Evolutionary conservation across 53 echinoderm and acorn worm genomes (phyloP).

Genomic region (Luidia sarsii): DNA sequence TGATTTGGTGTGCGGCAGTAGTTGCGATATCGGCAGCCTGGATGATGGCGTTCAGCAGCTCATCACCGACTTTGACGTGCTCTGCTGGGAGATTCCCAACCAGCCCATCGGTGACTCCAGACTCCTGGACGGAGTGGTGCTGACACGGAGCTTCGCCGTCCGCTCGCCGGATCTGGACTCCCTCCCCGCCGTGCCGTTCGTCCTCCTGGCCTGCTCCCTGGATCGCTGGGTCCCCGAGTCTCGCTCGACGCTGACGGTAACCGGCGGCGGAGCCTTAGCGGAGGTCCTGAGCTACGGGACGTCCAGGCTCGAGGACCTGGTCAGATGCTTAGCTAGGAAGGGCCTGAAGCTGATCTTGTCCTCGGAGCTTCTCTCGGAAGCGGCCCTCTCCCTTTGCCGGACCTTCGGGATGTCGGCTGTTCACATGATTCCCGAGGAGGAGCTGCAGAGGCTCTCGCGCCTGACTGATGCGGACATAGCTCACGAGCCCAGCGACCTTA

Average conservation of each 20-base stretch:
- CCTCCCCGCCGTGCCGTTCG: constrained; percentile 22
- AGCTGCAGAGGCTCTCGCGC: constrained; percentile 45
- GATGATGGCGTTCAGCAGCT: constrained; percentile 8
- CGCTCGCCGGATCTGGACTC: constrained; percentile 25
- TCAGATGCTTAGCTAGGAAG: background rate
- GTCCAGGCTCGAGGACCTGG: constrained; percentile 4
- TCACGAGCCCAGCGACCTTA: constrained; percentile 23
- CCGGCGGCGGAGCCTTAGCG: constrained; percentile 5
- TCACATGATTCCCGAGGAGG: constrained; percentile 63
- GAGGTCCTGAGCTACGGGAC: constrained; percentile 31
- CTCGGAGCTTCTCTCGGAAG: constrained; percentile 50
- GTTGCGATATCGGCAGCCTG: constrained; percentile 1
- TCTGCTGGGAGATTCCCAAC: constrained; percentile 34
- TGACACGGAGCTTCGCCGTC: constrained; percentile 29
- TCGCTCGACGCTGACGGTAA: constrained; percentile 27
- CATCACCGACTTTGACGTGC: constrained; percentile 36
- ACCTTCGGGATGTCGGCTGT: constrained; percentile 53
- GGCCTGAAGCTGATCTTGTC: constrained; percentile 55
- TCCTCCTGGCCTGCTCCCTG: constrained; percentile 31
- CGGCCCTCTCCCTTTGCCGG: constrained; percentile 39
- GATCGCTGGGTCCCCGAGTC: constrained; percentile 34
- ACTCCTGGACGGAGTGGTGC: constrained; percentile 41
- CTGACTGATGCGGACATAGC: constrained; percentile 35
- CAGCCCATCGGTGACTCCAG: constrained; percentile 25
- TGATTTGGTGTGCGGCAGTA: constrained; percentile 35